Conservation (phyloP, 2,888 invertebrate genomes). For the Atethmia centrago region DNA sequence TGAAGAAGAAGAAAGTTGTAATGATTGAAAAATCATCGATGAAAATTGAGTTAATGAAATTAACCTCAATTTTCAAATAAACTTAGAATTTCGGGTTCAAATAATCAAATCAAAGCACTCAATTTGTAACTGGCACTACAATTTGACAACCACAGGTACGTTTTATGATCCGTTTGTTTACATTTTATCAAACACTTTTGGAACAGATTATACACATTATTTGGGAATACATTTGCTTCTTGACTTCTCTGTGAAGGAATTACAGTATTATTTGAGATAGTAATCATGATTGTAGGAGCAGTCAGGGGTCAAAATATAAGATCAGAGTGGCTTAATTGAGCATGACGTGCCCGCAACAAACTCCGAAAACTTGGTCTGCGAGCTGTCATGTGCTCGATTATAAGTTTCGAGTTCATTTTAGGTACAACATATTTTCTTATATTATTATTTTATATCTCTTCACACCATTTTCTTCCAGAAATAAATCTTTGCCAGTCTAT, state of each 20-base stretch:
- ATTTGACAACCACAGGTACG: not conserved
- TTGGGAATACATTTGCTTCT: not conserved
- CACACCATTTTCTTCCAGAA: not conserved
- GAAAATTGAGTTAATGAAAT: not conserved
- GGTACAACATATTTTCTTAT: not conserved
- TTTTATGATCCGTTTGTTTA: not conserved
- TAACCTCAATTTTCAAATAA: not conserved
- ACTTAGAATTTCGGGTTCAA: not conserved
- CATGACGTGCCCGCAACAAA: not conserved
- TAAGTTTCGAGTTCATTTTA: not conserved
- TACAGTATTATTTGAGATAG: not conserved
- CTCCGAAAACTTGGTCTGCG: constrained; percentile 1
- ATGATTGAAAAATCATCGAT: not conserved
- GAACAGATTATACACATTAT: not conserved
- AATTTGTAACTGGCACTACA: not conserved
- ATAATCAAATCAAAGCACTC: not conserved
- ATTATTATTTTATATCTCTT: not conserved
- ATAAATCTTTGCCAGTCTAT: constrained; percentile 18
- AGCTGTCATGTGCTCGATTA: not conserved
- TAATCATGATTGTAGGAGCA: not conserved
- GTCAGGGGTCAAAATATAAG: not conserved
- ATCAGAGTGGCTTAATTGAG: not conserved
- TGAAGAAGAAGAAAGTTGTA: too few relatives aligned
- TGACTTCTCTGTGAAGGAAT: not conserved
- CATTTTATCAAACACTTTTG: not conserved